Evolutionary conservation across 2,797 vertebrate genomes (phyloP).

Genomic region (Anguilla megastoma): DNA sequence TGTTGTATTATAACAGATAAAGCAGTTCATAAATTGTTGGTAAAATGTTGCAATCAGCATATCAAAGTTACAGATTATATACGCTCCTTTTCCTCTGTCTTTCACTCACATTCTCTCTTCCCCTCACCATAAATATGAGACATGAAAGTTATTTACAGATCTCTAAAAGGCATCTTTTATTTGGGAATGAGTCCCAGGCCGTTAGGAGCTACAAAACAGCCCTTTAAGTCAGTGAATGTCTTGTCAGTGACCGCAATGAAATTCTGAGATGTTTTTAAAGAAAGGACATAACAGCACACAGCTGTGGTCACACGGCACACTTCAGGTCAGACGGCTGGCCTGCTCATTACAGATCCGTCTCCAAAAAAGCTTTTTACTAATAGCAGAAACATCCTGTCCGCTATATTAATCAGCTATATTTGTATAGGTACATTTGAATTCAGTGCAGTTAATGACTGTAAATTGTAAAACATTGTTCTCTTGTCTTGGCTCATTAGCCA

Average conservation of each 20-base stretch:
- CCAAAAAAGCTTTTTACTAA: conserved; percentile 21
- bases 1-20: neutral
- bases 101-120: neutral
- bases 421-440: neutral
- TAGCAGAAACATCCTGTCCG: conserved; percentile 31
- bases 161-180: conserved; percentile 5
- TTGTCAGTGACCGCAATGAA: conserved; percentile 2
- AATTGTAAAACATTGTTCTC: neutral
- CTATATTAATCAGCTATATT: neutral
- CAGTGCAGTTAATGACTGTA: neutral
- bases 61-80: neutral
- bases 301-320: conserved; percentile 19
- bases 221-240: neutral
- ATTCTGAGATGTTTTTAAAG: conserved; percentile 32
- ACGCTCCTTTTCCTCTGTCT: neutral
- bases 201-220: conserved; percentile 26
- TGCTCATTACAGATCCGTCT: conserved; percentile 39
- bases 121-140: neutral
- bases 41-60: neutral
- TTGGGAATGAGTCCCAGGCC: conserved; percentile 20
- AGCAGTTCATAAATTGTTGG: neutral
- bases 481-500: neutral
- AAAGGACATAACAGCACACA: conserved; percentile 32
- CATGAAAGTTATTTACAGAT: neutral
- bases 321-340: conserved; percentile 51